Evolutionary conservation across 2,888 invertebrate genomes (phyloP).

Genomic region (Cryptus armator): DNA sequence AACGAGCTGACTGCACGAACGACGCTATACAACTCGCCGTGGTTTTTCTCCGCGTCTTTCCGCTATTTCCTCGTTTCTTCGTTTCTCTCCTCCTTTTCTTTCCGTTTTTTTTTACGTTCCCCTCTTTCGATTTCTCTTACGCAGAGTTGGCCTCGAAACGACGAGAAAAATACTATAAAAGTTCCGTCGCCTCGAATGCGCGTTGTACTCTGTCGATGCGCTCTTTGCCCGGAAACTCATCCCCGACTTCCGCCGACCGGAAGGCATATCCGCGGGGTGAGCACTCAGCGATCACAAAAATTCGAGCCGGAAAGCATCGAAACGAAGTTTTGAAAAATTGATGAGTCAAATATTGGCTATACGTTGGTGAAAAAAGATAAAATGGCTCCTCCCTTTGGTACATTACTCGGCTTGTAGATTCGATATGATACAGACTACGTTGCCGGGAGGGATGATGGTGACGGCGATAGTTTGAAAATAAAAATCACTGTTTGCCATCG

Average conservation of each 20-base stretch:
- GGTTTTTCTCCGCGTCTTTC: slow-evolving; percentile 10
- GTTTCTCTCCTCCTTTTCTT: neutral
- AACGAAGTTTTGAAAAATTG: slow-evolving; percentile 16
- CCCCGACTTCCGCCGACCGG: neutral
- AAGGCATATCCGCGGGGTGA: neutral
- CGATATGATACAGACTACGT: neutral
- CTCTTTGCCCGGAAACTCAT: neutral
- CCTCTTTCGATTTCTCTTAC: slow-evolving; percentile 11
- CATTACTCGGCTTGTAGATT: neutral
- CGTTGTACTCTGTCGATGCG: neutral
- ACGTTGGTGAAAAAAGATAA: neutral
- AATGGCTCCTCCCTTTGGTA: neutral
- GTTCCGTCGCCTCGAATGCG: neutral
- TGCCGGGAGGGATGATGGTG: neutral
- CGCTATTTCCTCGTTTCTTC: neutral
- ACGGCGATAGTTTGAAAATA: neutral
- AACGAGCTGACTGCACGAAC: slow-evolving; percentile 53
- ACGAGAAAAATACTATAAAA: slow-evolving; percentile 6
- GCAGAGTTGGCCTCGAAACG: neutral
- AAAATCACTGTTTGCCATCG: slow-evolving; percentile 6
- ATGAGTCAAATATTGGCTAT: slow-evolving; percentile 18
- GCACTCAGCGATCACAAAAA: neutral
- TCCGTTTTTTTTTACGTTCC: neutral
- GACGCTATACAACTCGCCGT: slow-evolving; percentile 10
- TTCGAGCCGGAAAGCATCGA: neutral